phyloP scores from a whole-genome alignment of 2,113 vertebrate genomes.

The Gymnocephalus cernua region DNA sequence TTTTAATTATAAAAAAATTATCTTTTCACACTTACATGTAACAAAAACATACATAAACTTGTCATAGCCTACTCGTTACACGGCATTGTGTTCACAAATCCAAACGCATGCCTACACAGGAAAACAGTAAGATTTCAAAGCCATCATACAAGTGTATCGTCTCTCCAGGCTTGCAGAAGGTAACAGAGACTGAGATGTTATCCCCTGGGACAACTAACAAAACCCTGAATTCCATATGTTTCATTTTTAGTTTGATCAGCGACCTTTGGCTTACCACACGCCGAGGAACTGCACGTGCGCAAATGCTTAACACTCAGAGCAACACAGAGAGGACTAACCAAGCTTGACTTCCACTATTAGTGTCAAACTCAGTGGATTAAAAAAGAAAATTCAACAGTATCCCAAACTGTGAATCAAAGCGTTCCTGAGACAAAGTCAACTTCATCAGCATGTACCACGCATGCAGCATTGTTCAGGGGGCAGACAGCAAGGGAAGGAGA shows the following conservation, averaged over 20 bases:
- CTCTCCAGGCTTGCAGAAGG: not conserved
- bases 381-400: constrained; percentile 6
- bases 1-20: not conserved
- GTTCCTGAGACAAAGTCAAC: constrained; percentile 23
- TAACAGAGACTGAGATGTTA: constrained; percentile 9
- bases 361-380: constrained; percentile 17
- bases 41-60: not conserved
- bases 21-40: not conserved
- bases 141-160: not conserved
- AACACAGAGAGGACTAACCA: not conserved
- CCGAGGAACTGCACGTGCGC: not conserved
- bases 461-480: constrained; percentile 11
- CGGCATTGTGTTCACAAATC: not conserved
- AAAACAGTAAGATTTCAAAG: not conserved
- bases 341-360: constrained; percentile 8
- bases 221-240: constrained; percentile 24
- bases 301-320: not conserved
- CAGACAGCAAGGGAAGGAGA: constrained; percentile 7
- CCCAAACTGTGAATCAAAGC: constrained; percentile 24
- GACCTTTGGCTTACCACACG: constrained; percentile 14
- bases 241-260: constrained; percentile 33
- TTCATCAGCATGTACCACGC: constrained; percentile 41
- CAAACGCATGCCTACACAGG: not conserved
- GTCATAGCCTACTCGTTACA: not conserved
- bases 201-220: constrained; percentile 4